Base-by-base conservation (phyloP, 2,888 invertebrate genomes). In the Caenorhabditis uteleia region DNA sequence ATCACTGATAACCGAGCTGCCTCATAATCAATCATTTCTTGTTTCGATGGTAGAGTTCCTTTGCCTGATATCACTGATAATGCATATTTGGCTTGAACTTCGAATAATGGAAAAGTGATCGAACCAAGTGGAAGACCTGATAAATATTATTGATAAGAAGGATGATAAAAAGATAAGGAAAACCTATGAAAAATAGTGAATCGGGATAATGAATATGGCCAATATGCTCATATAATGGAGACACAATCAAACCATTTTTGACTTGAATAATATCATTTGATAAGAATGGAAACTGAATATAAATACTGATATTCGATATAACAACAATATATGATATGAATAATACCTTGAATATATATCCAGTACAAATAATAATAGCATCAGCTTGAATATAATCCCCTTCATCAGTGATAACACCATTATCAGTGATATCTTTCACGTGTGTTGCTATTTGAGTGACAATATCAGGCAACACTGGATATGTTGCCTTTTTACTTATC, bases 251-350 rank as follows among this genome's bases (percentile, higher is more conserved):
- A n/a, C n/a, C n/a, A n/a, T n/a, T n/a, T n/a, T n/a, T n/a, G n/a
- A n/a, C n/a, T n/a, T n/a, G n/a, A n/a, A n/a, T n/a, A n/a, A n/a
- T n/a, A n/a, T n/a, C n/a, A n/a, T n/a, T n/a, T n/a, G n/a, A n/a
- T n/a, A n/a, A n/a, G n/a, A n/a, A n/a, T n/a, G n/a, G n/a, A n/a
- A n/a, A n/a, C n/a, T n/a, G n/a, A n/a, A n/a, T n/a, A n/a, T n/a
- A n/a, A n/a, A n/a, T n/a, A n/a, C n/a, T n/a, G 90, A 88, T 94
- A 89, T 10, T n/a, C n/a, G n/a, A n/a, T n/a, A n/a, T n/a, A n/a
- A n/a, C n/a, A n/a, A n/a, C n/a, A n/a, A n/a, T n/a, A 89, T 88
- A n/a, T n/a, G 90, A 88, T 94, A 89, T 8, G 89, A 88, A 1
- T 8, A 70, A 47, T 31, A 61, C 61, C 55, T 61, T 55, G 40